These are phyloP conservation scores for Erythrolamprus reginae DNA, from an alignment of 2,113 vertebrate genomes.

Conservation along the genomic window DNA sequence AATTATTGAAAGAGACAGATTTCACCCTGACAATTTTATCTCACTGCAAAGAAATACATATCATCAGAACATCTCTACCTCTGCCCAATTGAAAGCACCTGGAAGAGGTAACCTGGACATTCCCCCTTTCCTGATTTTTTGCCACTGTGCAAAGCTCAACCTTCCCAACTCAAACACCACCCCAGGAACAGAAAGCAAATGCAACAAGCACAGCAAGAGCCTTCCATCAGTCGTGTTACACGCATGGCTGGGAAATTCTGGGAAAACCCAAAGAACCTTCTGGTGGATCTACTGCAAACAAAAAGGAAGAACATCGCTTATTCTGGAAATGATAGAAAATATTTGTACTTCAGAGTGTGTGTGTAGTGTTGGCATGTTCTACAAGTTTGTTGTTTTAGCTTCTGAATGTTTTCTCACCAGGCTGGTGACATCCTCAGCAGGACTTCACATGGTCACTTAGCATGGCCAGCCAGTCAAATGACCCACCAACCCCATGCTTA, in stretches of 20 bases:
- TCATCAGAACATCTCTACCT: background rate
- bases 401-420: too few species aligned
- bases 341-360: too few species aligned
- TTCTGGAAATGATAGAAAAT: too few species aligned
- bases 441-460: too few species aligned
- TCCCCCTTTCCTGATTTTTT: background rate
- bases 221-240: background rate
- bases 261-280: background rate
- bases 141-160: background rate
- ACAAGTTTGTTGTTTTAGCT: too few species aligned
- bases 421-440: too few species aligned
- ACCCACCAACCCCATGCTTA: too few species aligned
- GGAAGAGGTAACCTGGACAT: background rate
- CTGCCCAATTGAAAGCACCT: background rate
- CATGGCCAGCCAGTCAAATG: too few species aligned
- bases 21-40: background rate
- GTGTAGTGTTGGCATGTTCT: too few species aligned
- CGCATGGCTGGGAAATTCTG: too few species aligned
- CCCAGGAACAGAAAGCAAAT: background rate
- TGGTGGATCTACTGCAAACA: background rate
- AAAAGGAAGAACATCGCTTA: background rate
- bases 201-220: background rate
- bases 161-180: background rate
- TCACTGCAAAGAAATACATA: background rate
- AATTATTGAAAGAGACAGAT: background rate